These are phyloP conservation scores for Montipora cactus DNA, from an alignment of 64 coral and sea anemone species.

Conservation along the genomic window DNA sequence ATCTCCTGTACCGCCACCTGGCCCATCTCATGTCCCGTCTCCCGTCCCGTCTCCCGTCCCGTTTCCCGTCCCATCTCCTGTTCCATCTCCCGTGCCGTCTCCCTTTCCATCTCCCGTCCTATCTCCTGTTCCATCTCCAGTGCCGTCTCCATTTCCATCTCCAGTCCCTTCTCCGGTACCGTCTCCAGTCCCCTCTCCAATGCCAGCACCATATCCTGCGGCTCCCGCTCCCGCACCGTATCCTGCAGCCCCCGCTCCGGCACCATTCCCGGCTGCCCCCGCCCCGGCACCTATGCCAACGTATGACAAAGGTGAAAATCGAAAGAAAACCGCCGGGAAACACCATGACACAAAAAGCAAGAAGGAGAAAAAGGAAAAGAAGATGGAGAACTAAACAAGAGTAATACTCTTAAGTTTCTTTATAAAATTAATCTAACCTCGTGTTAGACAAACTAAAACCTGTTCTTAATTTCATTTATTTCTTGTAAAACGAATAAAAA, in stretches of 20 bases:
- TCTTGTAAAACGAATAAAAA: not conserved
- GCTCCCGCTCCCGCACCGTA: not conserved
- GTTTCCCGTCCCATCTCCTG: not conserved
- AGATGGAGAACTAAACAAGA: not conserved
- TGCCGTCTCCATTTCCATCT: not conserved
- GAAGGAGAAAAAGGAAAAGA: not conserved
- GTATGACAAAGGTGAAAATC: slow-evolving; percentile 13
- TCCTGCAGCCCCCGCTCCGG: slow-evolving; percentile 2
- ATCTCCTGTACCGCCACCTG: too few relatives aligned
- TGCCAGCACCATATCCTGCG: not conserved
- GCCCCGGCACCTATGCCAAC: not conserved
- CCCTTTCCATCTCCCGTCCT: not conserved
- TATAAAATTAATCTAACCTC: too few relatives aligned
- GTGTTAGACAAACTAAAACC: too few relatives aligned
- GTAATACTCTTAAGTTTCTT: too few relatives aligned
- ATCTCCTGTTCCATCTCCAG: not conserved
- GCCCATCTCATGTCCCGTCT: too few relatives aligned
- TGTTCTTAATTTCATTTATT: not conserved
- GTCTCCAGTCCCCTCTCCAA: slow-evolving; percentile 17
- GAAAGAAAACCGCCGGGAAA: not conserved
- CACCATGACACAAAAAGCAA: not conserved
- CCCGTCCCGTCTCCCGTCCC: too few relatives aligned
- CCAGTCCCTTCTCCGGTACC: not conserved
- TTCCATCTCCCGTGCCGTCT: not conserved
- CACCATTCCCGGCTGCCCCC: not conserved